Evolutionary conservation across 2,797 vertebrate species (phyloP).

Genomic region (Platyrinchus mystaceus): DNA sequence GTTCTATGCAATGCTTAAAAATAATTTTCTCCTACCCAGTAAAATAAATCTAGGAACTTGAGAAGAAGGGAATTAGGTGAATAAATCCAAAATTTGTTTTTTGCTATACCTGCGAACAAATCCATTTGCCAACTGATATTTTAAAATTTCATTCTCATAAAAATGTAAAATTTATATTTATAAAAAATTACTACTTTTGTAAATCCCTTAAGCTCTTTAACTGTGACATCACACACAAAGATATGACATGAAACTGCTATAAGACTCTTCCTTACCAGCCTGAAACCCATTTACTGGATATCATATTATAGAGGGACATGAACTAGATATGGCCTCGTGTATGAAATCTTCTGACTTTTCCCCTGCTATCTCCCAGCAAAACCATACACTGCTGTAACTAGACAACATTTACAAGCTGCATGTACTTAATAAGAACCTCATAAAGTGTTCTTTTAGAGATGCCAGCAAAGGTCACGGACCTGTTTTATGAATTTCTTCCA

Average conservation of each 20-base stretch:
- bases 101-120: constrained; percentile 17
- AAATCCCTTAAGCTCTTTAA: neutral
- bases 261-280: neutral
- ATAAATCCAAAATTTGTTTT: constrained; percentile 17
- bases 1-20: constrained; percentile 6
- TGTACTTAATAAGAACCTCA: neutral
- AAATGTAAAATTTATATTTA: neutral
- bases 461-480: neutral
- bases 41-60: constrained; percentile 17
- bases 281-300: neutral
- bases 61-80: neutral
- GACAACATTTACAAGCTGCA: neutral
- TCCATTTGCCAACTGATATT: neutral
- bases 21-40: neutral
- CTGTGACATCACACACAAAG: neutral
- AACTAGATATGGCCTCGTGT: accelerated
- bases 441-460: neutral
- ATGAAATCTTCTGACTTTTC: neutral
- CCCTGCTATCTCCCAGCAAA: neutral
- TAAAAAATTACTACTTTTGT: constrained; percentile 18
- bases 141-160: neutral
- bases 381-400: neutral
- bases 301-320: neutral
- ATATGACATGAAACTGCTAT: neutral
- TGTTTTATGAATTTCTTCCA: neutral